Conservation (phyloP, 2,888 invertebrate species). For the Ormyrus labotus region DNA sequence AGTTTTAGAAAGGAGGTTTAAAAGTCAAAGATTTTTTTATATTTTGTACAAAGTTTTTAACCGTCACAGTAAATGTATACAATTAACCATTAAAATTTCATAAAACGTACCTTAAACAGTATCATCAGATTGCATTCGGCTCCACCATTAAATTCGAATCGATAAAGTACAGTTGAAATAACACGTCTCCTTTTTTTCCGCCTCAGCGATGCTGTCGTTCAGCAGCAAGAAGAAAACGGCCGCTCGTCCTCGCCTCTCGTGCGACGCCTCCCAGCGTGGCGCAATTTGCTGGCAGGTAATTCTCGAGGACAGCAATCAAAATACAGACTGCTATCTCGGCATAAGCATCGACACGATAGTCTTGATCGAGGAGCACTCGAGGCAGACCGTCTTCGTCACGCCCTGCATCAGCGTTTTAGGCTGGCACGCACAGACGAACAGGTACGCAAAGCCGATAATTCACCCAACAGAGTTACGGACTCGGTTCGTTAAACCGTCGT, state of each 20-base stretch:
- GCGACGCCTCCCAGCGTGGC: constrained; percentile 85
- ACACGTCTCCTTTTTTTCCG: background rate
- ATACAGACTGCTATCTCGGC: constrained; percentile 88
- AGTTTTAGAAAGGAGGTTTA: too few species aligned
- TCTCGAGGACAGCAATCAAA: constrained; percentile 83
- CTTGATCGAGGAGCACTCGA: constrained; percentile 88
- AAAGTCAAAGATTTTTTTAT: too few species aligned
- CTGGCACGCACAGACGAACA: constrained; percentile 81
- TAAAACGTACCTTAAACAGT: too few species aligned
- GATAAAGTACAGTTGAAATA: background rate
- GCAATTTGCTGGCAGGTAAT: constrained; percentile 91
- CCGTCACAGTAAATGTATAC: too few species aligned
- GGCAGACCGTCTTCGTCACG: constrained; percentile 90
- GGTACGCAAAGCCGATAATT: constrained; percentile 69
- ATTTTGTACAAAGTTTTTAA: too few species aligned
- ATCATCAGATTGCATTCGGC: too few species aligned
- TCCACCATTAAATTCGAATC: too few species aligned
- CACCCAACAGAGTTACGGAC: too few species aligned
- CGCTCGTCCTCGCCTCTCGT: constrained; percentile 83
- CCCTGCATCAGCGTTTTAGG: constrained; percentile 89
- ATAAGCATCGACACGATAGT: constrained; percentile 92
- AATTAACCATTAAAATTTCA: too few species aligned
- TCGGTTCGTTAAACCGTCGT: too few species aligned
- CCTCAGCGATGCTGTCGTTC: constrained; percentile 86
- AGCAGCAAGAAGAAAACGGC: constrained; percentile 88